These are phyloP conservation scores for Chelonia mydas DNA, from an alignment of 2,797 vertebrate species.

Conservation along the genomic window DNA sequence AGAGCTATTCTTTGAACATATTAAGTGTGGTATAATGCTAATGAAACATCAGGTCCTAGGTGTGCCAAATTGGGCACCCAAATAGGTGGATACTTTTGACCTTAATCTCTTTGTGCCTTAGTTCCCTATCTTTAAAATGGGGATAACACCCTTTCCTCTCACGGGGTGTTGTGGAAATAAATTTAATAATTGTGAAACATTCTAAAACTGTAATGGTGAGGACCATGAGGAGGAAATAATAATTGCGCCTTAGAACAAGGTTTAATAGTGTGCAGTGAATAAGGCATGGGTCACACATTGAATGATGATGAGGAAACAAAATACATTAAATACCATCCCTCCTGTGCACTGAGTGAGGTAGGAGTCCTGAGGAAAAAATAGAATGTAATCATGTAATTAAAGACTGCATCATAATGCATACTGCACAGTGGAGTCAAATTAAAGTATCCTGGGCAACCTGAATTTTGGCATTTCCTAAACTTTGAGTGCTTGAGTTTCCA, in stretches of 20 bases:
- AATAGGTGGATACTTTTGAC: neutral
- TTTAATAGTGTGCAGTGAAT: neutral
- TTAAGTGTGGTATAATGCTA: neutral
- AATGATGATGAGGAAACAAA: neutral
- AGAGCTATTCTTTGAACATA: neutral
- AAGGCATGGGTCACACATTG: neutral
- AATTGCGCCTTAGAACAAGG: neutral
- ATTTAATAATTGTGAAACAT: neutral
- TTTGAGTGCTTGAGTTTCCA: slow-evolving; percentile 10
- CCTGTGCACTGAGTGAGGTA: neutral
- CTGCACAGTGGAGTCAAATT: neutral
- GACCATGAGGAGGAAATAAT: neutral
- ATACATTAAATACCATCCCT: neutral
- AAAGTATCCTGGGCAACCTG: neutral
- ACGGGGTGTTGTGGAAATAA: neutral
- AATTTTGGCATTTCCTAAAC: neutral
- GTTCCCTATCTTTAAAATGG: neutral
- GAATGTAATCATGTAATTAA: slow-evolving; percentile 9
- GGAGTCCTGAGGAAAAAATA: neutral
- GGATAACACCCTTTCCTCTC: neutral
- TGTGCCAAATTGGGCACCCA: slow-evolving; percentile 34
- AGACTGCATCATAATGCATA: neutral
- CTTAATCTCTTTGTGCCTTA: neutral
- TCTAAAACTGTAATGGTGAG: neutral
- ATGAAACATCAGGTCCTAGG: slow-evolving; percentile 30